Conservation (phyloP, 2,797 vertebrate species). For the Ispidina lecontei region DNA sequence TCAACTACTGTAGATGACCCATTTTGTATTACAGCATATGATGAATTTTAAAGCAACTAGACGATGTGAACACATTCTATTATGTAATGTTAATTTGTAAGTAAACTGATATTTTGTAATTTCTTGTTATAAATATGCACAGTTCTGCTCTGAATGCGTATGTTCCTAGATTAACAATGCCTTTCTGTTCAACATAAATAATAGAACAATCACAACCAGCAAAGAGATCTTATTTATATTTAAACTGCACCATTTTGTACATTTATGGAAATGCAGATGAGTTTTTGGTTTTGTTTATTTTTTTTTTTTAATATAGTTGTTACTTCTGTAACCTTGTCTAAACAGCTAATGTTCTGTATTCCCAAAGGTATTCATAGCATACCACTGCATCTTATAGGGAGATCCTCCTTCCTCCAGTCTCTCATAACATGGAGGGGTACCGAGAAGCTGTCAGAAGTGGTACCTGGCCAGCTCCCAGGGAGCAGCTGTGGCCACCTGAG, state of each 20-base stretch:
- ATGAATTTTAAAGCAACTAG: background rate
- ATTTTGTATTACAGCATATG: background rate
- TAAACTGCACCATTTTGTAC: background rate
- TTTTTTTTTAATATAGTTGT: background rate
- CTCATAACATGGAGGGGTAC: rapidly evolving
- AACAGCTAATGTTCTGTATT: rapidly evolving
- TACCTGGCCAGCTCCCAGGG: background rate
- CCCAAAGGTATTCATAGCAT: background rate
- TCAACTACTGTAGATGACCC: background rate
- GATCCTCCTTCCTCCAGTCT: background rate
- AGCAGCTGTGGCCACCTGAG: background rate
- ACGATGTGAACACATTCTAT: background rate
- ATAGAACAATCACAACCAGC: background rate
- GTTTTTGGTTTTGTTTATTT: background rate
- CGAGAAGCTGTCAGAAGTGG: background rate
- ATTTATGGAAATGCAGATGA: background rate
- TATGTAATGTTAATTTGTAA: background rate
- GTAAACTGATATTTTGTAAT: slow-evolving; percentile 25
- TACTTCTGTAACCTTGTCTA: background rate
- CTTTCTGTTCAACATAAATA: slow-evolving; percentile 14
- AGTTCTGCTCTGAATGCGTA: background rate
- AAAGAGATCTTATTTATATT: slow-evolving; percentile 14
- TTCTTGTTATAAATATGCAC: background rate
- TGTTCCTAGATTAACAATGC: slow-evolving; percentile 12
- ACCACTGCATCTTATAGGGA: background rate